Percentiles rank a stretch among this genome's conserved stretches.
Conservation (phyloP, 2,797 vertebrate genomes). For the Melopsittacus undulatus region DNA sequence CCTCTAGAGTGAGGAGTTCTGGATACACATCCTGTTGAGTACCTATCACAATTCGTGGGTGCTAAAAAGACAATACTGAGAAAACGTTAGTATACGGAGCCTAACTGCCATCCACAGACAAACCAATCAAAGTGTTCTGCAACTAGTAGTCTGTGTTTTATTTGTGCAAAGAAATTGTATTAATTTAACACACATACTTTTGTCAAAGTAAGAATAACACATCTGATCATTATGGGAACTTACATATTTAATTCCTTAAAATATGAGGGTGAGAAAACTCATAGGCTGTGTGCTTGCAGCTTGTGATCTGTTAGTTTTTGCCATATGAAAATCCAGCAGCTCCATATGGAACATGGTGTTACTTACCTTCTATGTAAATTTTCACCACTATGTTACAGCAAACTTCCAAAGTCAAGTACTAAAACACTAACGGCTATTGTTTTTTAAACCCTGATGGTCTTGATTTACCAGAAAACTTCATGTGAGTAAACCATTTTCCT, state of each 20-base stretch:
- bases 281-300: background rate
- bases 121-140: background rate
- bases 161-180: background rate
- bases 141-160: background rate
- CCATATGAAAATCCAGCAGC: background rate
- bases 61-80: background rate
- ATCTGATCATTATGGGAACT: background rate
- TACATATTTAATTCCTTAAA: background rate
- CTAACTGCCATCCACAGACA: background rate
- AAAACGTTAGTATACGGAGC: background rate
- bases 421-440: background rate
- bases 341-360: background rate
- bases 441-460: background rate
- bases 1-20: constrained; percentile 8
- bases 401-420: background rate
- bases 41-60: background rate
- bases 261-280: background rate
- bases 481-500: background rate
- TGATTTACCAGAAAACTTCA: background rate
- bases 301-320: background rate
- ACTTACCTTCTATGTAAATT: background rate
- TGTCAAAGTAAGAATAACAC: background rate
- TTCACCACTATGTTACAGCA: background rate
- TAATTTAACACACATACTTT: background rate
- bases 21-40: background rate